Conservation (phyloP, 2,888 invertebrate genomes). For the Xestia sexstrigata region DNA sequence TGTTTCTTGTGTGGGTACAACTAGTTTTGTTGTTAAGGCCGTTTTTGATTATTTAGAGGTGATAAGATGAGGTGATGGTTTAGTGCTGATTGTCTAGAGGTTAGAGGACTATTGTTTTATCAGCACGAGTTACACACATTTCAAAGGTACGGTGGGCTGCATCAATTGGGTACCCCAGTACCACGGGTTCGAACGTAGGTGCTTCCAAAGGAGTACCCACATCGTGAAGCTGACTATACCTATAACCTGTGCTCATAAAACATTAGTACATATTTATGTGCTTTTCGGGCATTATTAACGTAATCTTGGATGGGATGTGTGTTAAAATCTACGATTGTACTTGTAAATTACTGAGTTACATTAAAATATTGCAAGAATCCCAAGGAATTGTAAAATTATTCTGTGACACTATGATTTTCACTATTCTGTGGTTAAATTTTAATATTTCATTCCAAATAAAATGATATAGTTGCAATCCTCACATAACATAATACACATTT, state of each 20-base stretch:
- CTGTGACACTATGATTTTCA: neutral
- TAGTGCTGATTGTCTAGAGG: neutral
- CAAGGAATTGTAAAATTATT: neutral
- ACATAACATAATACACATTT: neutral
- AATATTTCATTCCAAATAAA: too few relatives aligned
- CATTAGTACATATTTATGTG: neutral
- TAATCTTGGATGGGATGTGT: neutral
- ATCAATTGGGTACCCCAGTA: too few relatives aligned
- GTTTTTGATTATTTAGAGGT: too few relatives aligned
- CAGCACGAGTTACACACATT: neutral
- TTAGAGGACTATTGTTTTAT: neutral
- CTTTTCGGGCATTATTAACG: neutral
- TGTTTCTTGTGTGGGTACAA: neutral
- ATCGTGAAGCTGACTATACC: too few relatives aligned
- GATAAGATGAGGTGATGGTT: too few relatives aligned
- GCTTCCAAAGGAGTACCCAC: too few relatives aligned
- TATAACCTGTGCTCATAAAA: neutral
- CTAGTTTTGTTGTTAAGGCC: neutral
- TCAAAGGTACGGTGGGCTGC: neutral
- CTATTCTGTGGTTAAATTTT: neutral
- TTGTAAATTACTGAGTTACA: neutral
- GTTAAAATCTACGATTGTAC: neutral
- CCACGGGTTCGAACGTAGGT: too few relatives aligned
- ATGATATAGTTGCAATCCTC: too few relatives aligned
- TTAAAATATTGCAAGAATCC: neutral